Conservation (phyloP, 2,113 vertebrate species). For the Elgaria multicarinata region DNA sequence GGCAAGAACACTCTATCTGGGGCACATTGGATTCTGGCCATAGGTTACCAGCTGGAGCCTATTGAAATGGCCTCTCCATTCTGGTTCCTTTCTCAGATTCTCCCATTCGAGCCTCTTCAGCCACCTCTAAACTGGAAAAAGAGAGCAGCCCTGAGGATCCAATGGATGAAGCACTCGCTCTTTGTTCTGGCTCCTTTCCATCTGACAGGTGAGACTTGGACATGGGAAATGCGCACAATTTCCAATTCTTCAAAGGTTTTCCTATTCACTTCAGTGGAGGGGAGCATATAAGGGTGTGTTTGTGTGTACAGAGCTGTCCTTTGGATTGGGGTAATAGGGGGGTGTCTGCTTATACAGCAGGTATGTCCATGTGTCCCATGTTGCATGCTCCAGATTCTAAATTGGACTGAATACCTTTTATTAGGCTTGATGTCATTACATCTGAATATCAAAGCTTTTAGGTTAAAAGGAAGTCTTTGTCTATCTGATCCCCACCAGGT, state of each 20-base stretch:
- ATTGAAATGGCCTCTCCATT: not conserved
- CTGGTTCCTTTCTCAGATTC: conserved; percentile 60
- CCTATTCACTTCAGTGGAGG: not conserved
- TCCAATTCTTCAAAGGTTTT: not conserved
- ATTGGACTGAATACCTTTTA: not conserved
- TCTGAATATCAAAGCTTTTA: not conserved
- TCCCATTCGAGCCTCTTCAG: conserved; percentile 61
- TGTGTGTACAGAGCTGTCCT: not conserved
- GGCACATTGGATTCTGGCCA: not conserved
- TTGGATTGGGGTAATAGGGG: no score
- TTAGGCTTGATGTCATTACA: not conserved
- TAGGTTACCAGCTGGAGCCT: no score
- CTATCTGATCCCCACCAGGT: not conserved
- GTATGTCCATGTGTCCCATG: not conserved
- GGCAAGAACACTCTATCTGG: not conserved
- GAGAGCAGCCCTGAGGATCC: conserved; percentile 71
- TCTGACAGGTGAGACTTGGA: conserved; percentile 79
- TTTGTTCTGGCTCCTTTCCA: conserved; percentile 81
- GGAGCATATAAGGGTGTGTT: not conserved
- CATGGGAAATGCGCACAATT: not conserved
- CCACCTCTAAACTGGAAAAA: conserved; percentile 68
- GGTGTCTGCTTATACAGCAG: not conserved
- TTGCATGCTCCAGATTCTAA: not conserved
- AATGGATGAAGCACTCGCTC: conserved; percentile 77
- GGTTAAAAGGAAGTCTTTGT: not conserved